Base-by-base conservation (phyloP, 2,888 invertebrate species). In the Amorpha juglandis region DNA sequence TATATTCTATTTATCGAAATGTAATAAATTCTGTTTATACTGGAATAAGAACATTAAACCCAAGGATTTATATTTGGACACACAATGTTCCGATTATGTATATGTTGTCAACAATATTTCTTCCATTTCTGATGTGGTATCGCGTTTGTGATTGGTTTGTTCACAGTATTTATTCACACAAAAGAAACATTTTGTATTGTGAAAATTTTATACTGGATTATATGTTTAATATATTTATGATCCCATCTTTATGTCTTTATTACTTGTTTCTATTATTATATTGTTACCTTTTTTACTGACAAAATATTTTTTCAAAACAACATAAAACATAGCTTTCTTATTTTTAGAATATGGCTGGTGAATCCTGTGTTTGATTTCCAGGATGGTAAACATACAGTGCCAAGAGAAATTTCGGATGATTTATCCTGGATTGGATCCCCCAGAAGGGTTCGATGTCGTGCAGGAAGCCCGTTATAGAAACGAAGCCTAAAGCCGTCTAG, bases 21-120 rank as follows among this genome's bases (percentile, higher is more conserved):
- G 84, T 82, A 85, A 89, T 89, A 89, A 86, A 89, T 89, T 86
- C 78, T 80, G 77, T 80, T 81, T 83, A 80, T 83, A 78, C 78
- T 67, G 70, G 70, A 74, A 79, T 77, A 75, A 75, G 73, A 79
- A 75, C 76, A 77, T 79, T 77, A 76, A 77, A 78, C 75, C 70
- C 69, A 74, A 70, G 71, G 77, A 78, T 79, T 78, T 78, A 77
- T 79, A 69, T 74, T 70, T 75, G 63, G 69, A 70, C 71, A 74
- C 69, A 73, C 70, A 68, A 66, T 67, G 68, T 38, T 9, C 35
- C n/a, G 51, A 63, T 63, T 69, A 70, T 69, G 48, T 65, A 14
- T 64, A 65, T 42, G 63, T 42, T 58, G 42, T 58, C 58, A 38
- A 58, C 19, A 42, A 58, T 58, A 58, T 58, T 42, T 58, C 38